A percentile compares a stretch with the other conserved stretches of the same genome.
These are phyloP conservation scores for Pachycephala philippinensis DNA, from an alignment of 2,113 vertebrate genomes.

Conservation along the genomic window DNA sequence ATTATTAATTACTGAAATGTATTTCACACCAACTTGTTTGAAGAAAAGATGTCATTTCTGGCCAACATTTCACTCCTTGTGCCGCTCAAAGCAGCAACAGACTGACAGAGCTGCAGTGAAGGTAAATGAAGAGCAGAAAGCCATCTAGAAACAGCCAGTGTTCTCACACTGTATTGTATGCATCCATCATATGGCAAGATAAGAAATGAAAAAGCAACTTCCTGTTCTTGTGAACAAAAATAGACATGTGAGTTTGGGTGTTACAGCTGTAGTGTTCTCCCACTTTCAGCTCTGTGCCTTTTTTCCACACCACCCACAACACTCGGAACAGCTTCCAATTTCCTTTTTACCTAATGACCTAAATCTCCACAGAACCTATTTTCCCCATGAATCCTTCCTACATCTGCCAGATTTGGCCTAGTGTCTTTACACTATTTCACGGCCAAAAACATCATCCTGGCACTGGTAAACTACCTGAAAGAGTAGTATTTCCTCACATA, in stretches of 20 bases:
- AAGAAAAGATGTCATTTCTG: background rate
- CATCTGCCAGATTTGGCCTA: background rate
- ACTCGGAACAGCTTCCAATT: background rate
- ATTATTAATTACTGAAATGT: background rate
- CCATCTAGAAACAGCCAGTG: background rate
- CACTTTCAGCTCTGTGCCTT: background rate
- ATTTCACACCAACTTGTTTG: background rate
- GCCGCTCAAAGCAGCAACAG: background rate
- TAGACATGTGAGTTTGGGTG: background rate
- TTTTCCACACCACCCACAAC: background rate
- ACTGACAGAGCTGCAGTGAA: background rate
- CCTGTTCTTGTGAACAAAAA: background rate
- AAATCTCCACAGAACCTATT: background rate
- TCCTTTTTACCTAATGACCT: constrained; percentile 42
- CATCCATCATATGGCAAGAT: background rate
- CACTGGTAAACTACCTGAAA: background rate
- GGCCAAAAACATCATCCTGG: background rate
- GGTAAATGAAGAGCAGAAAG: background rate
- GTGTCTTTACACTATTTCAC: background rate
- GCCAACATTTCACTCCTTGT: background rate
- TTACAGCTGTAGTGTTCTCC: background rate
- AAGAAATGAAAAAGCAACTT: background rate
- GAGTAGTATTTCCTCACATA: background rate
- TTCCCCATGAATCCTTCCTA: background rate
- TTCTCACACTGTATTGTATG: background rate